phyloP scores from a whole-genome alignment of 2,888 invertebrate genomes.

The Lepidocyrtinus sp. region DNA sequence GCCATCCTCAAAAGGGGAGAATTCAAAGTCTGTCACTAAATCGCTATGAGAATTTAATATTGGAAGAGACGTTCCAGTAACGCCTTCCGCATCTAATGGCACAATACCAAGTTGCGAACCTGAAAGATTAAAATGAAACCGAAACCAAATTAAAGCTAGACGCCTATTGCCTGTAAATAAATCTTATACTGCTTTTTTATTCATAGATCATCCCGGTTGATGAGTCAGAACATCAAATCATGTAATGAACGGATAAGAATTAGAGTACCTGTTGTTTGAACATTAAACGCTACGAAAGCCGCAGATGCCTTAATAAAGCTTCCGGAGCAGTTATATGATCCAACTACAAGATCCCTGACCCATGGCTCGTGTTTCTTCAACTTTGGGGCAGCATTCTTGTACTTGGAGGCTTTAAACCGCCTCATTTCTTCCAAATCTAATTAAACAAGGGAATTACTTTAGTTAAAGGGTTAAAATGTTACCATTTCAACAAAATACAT shows the following conservation, averaged over 20 bases:
- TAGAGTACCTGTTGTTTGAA: slow-evolving; percentile 85
- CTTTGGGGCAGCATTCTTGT: slow-evolving; percentile 97
- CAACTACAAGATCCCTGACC: slow-evolving; percentile 90
- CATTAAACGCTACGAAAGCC: slow-evolving; percentile 95
- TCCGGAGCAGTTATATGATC: slow-evolving; percentile 94
- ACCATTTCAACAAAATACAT: too few species aligned
- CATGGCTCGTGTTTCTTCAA: slow-evolving; percentile 93
- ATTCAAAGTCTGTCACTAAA: slow-evolving; percentile 94
- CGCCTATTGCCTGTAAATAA: too few species aligned
- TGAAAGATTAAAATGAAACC: slow-evolving; percentile 70
- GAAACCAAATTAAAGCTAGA: too few species aligned
- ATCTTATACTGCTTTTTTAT: too few species aligned
- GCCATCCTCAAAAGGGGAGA: slow-evolving; percentile 96
- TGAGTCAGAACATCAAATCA: too few species aligned
- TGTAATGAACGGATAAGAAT: background rate
- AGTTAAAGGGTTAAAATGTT: too few species aligned
- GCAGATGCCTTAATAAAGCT: slow-evolving; percentile 95
- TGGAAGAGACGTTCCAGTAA: slow-evolving; percentile 84
- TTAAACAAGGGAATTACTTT: too few species aligned
- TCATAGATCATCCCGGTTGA: too few species aligned
- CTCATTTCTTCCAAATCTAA: too few species aligned
- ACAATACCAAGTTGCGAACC: slow-evolving; percentile 92
- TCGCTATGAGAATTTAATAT: slow-evolving; percentile 89
- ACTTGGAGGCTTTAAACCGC: slow-evolving; percentile 98
- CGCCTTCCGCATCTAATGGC: slow-evolving; percentile 90